These are phyloP conservation scores for Eremophila alpestris DNA, from an alignment of 2,797 vertebrate genomes.

Conservation along the genomic window DNA sequence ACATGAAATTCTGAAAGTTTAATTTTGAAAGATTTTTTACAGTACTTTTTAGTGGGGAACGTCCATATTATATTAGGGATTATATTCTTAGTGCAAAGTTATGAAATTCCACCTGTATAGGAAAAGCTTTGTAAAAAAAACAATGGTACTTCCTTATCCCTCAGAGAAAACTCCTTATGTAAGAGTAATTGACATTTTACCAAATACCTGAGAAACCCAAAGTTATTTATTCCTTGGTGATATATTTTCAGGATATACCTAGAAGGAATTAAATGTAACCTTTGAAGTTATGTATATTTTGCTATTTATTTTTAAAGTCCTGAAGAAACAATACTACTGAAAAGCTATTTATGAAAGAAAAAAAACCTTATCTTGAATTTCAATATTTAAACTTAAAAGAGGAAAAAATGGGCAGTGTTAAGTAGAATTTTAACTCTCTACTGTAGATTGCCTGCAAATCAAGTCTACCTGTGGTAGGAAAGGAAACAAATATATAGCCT, in stretches of 20 bases:
- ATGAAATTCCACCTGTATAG: background rate
- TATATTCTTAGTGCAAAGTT: background rate
- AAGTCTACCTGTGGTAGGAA: background rate
- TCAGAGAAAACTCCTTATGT: background rate
- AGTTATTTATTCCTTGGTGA: slow-evolving; percentile 58
- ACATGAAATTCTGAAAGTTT: background rate
- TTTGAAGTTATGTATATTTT: slow-evolving; percentile 65
- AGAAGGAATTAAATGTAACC: slow-evolving; percentile 25
- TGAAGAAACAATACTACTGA: slow-evolving; percentile 40
- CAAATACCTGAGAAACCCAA: slow-evolving; percentile 56
- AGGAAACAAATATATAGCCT: background rate
- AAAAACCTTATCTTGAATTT: background rate
- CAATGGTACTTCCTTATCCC: slow-evolving; percentile 24
- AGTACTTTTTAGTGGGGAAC: background rate
- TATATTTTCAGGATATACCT: slow-evolving; percentile 9
- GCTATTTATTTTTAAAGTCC: slow-evolving; percentile 66
- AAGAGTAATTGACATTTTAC: slow-evolving; percentile 32
- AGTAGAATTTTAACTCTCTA: background rate
- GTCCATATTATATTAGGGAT: background rate
- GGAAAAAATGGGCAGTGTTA: background rate
- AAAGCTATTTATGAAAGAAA: slow-evolving; percentile 65
- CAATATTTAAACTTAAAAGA: slow-evolving; percentile 48
- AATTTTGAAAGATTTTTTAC: background rate
- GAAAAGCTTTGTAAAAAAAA: slow-evolving; percentile 12
- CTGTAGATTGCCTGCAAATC: background rate